phyloP scores from a whole-genome alignment of 2,888 invertebrate species.

The Cremastinae sp. region DNA sequence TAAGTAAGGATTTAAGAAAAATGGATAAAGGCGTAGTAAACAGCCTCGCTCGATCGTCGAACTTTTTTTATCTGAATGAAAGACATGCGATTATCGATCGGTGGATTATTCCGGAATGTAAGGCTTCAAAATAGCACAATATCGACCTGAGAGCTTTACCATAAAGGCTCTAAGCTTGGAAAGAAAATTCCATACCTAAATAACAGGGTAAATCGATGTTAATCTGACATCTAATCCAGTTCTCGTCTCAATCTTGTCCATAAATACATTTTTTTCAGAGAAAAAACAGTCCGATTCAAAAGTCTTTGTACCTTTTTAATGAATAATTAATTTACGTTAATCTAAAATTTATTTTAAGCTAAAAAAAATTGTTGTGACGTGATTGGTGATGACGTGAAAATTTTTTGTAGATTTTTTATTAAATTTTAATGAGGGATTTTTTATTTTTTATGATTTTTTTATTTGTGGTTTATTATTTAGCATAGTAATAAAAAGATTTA shows the following conservation, averaged over 20 bases:
- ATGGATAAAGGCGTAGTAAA: not conserved
- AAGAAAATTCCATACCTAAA: conserved; percentile 10
- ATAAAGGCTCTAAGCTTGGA: not conserved
- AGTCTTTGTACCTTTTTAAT: not conserved
- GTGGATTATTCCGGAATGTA: conserved; percentile 43
- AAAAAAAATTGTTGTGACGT: too few species aligned
- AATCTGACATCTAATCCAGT: not conserved
- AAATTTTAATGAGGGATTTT: too few species aligned
- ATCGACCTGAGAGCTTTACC: conserved; percentile 33
- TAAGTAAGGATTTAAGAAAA: conserved; percentile 5
- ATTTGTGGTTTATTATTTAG: too few species aligned
- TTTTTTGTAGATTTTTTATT: too few species aligned
- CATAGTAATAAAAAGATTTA: too few species aligned
- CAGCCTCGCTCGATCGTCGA: conserved; percentile 7
- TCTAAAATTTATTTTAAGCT: too few species aligned
- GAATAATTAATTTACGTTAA: too few species aligned
- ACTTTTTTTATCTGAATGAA: conserved; percentile 11
- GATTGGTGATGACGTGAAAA: too few species aligned
- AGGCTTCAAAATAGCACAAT: conserved; percentile 33
- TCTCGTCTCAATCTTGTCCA: too few species aligned
- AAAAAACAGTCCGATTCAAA: too few species aligned
- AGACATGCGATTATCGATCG: conserved; percentile 20
- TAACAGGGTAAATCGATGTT: not conserved
- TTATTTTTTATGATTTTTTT: too few species aligned
- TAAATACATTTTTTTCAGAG: too few species aligned